Evolutionary conservation across 1,140 invertebrate genomes (phyloP).

Genomic region (Bicyclus anynana): DNA sequence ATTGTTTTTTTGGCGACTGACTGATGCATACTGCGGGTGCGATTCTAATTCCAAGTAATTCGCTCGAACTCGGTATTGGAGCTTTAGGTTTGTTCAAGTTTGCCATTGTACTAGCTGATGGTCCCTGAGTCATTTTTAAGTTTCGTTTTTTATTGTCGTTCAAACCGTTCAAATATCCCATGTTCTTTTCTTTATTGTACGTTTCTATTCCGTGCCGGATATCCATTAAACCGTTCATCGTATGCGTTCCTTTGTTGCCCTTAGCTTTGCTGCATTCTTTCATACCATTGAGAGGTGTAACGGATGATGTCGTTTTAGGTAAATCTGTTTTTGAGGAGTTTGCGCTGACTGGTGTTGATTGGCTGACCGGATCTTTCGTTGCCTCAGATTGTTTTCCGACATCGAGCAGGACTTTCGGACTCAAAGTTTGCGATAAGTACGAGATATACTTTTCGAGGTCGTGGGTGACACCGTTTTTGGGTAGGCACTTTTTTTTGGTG

Average conservation of each 20-base stretch:
- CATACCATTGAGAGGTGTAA: constrained; percentile 39
- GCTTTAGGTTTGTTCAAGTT: constrained; percentile 46
- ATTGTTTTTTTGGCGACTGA: constrained; percentile 46
- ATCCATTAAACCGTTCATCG: constrained; percentile 62
- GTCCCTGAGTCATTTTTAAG: constrained; percentile 41
- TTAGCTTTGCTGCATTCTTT: constrained; percentile 50
- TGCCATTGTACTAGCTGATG: constrained; percentile 56
- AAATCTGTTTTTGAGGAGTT: constrained; percentile 33
- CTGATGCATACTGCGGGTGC: constrained; percentile 40
- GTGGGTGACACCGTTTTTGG: constrained; percentile 65
- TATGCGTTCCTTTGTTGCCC: constrained; percentile 45
- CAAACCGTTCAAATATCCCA: constrained; percentile 42
- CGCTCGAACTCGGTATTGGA: constrained; percentile 45
- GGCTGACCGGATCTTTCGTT: constrained; percentile 28
- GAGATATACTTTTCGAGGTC: constrained; percentile 73
- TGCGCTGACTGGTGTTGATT: constrained; percentile 22
- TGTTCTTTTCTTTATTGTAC: constrained; percentile 41
- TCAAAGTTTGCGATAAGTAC: constrained; percentile 71
- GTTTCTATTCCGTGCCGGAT: constrained; percentile 42
- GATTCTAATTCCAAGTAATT: constrained; percentile 43
- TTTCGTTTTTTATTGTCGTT: constrained; percentile 47
- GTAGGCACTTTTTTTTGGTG: constrained; percentile 63
- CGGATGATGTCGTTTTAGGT: constrained; percentile 40
- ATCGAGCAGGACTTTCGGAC: constrained; percentile 68
- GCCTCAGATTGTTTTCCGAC: constrained; percentile 53